A percentile compares a stretch with the other conserved stretches of the same genome.
Conservation (phyloP, 2,797 vertebrate genomes). For the Coluber constrictor region DNA sequence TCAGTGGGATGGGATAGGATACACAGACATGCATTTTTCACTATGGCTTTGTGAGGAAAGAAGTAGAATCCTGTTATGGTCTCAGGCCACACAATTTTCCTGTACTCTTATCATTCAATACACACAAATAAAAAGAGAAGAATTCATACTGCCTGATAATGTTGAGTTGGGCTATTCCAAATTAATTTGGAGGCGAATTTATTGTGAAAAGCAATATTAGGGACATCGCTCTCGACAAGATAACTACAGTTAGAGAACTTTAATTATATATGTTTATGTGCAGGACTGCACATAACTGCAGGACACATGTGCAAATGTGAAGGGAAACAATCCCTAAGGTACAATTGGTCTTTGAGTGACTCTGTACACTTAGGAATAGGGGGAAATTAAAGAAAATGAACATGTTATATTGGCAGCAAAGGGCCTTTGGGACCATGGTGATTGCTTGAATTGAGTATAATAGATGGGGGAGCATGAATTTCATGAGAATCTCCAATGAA, state of each 20-base stretch:
- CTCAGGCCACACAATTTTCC: background rate
- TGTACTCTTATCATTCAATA: background rate
- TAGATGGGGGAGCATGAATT: background rate
- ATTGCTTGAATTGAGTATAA: background rate
- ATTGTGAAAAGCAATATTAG: background rate
- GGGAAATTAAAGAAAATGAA: background rate
- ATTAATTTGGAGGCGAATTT: background rate
- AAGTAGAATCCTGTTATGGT: background rate
- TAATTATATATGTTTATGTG: background rate
- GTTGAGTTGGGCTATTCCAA: background rate
- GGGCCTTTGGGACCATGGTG: background rate
- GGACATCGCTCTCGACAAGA: background rate
- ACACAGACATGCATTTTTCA: background rate
- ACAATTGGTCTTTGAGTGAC: background rate
- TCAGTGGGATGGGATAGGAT: background rate
- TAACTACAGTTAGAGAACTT: background rate
- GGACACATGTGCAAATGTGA: background rate
- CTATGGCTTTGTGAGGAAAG: background rate
- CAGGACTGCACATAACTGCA: background rate
- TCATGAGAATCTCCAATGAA: background rate
- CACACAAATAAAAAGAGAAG: background rate
- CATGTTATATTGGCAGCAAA: background rate
- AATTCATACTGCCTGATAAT: background rate
- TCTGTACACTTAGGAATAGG: background rate
- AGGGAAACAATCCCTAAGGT: background rate